These are phyloP conservation scores for Athalia rosae DNA, from an alignment of 2,888 invertebrate genomes.

Conservation along the genomic window DNA sequence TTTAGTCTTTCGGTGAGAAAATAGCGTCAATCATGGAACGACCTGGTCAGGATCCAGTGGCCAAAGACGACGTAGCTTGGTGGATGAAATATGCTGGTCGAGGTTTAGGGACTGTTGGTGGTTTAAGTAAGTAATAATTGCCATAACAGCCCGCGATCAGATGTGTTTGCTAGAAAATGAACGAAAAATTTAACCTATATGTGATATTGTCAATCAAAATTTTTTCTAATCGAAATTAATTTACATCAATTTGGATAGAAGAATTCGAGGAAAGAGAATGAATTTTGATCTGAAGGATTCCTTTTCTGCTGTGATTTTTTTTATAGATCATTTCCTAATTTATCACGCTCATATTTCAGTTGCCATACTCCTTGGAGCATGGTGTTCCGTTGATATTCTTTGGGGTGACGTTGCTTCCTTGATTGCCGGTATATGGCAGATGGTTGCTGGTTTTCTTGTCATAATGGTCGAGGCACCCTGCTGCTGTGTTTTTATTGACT, in stretches of 20 bases:
- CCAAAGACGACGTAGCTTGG: constrained; percentile 91
- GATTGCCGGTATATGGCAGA: constrained; percentile 89
- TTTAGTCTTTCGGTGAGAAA: constrained; percentile 87
- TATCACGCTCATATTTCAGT: constrained; percentile 77
- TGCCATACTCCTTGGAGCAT: constrained; percentile 87
- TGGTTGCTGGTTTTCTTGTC: constrained; percentile 91
- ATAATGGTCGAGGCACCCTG: constrained; percentile 96
- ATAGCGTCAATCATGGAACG: constrained; percentile 86
- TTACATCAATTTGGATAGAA: neutral
- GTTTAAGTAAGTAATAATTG: constrained; percentile 82
- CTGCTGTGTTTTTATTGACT: constrained; percentile 97
- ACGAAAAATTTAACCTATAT: neutral
- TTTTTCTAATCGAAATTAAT: neutral
- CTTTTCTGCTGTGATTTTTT: neutral
- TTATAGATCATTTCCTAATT: constrained; percentile 27
- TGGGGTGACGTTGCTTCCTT: constrained; percentile 77
- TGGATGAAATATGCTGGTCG: constrained; percentile 92
- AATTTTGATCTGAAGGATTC: too few species aligned
- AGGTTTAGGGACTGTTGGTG: constrained; percentile 88
- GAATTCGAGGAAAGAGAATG: neutral
- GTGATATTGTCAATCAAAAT: neutral
- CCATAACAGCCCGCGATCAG: neutral
- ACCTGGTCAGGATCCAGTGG: constrained; percentile 85
- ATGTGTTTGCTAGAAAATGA: neutral
- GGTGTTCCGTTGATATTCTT: constrained; percentile 83